phyloP scores from a whole-genome alignment of 2,888 invertebrate species.

The Pediacus dermestoides region DNA sequence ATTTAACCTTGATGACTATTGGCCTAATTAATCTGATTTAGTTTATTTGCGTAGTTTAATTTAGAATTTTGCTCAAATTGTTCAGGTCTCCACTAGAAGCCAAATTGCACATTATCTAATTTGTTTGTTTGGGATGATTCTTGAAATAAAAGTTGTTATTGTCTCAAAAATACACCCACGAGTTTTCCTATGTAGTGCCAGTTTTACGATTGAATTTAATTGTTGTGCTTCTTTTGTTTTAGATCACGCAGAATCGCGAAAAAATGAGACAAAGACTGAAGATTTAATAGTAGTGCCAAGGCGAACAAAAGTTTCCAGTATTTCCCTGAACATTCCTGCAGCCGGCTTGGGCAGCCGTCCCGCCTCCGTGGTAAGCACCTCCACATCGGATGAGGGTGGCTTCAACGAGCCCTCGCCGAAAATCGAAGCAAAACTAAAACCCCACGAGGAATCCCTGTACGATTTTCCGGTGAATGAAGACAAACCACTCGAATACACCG shows the following conservation, averaged over 20 bases:
- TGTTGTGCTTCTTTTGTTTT: background rate
- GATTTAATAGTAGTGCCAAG: constrained; percentile 44
- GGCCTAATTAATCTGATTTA: too few relatives aligned
- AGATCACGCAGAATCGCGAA: constrained; percentile 28
- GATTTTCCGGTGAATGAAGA: constrained; percentile 38
- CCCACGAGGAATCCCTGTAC: constrained; percentile 41
- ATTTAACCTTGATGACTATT: too few relatives aligned
- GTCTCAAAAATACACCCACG: too few relatives aligned
- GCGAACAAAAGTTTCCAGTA: constrained; percentile 57
- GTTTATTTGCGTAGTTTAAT: too few relatives aligned
- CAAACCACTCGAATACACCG: constrained; percentile 32
- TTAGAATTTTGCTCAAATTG: too few relatives aligned
- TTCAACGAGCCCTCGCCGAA: constrained; percentile 71
- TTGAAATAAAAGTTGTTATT: too few relatives aligned
- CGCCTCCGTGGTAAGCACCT: constrained; percentile 65
- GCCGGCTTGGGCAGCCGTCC: constrained; percentile 61
- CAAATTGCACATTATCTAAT: too few relatives aligned
- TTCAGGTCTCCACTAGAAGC: too few relatives aligned
- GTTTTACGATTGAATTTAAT: background rate
- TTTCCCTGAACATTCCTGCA: constrained; percentile 61
- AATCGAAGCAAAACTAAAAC: constrained; percentile 56
- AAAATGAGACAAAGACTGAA: constrained; percentile 41
- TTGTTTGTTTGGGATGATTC: too few relatives aligned
- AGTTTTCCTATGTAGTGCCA: background rate
- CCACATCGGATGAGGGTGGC: constrained; percentile 60